Evolutionary conservation across 2,797 vertebrate species (phyloP), one percentile per base, ranked within the genome.

Genomic region (Tauraco hartlaubi): DNA sequence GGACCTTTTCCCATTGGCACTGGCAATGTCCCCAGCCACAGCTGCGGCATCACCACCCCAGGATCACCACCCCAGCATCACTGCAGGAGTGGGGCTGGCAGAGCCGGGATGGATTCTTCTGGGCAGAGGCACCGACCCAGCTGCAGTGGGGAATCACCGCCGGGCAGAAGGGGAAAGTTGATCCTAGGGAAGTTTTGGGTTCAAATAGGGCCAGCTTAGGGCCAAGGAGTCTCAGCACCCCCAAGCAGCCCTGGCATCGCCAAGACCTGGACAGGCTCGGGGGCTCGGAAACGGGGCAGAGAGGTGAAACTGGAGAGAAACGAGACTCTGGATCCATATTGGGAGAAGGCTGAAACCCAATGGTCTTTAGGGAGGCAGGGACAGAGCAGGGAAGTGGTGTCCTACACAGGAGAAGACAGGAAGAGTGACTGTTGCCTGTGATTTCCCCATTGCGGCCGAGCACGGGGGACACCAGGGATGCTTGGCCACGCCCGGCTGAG

Each of bases 391-490:
- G 12, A 41, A 41, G 39, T 41, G 13, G 7, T 59, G 86, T 67
- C 39, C 28, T 71, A 2, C 23, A 9, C 2, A 3, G 14, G 52
- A 84, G 37, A 15, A 67, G 58, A 59, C 39, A 66, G 46, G 48
- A 87, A 52, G 37, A 76, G 29, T 0, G 1, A 49, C 39, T 68
- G 55, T 33, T 72, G 93, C 82, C 90, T 95, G 64, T 67, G 35
- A 86, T 96, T 96, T 94, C 95, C 68, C 15, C 96, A 90, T 25
- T 3, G 8, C 5, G 13, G 85, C 21, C 1, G 4, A 54, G 63
- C 43, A n/a, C 0, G 0, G 66, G 71, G 62, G 10, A 46, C 72
- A 12, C 0, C 0, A 8, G 33, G 23, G 46, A 35, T 33, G 61
- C 37, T 37, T 1, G 0, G 48, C 82, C 64, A 44, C 4, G 0